phyloP scores from a whole-genome alignment of 1,140 invertebrate genomes.

The Tachypleus tridentatus region DNA sequence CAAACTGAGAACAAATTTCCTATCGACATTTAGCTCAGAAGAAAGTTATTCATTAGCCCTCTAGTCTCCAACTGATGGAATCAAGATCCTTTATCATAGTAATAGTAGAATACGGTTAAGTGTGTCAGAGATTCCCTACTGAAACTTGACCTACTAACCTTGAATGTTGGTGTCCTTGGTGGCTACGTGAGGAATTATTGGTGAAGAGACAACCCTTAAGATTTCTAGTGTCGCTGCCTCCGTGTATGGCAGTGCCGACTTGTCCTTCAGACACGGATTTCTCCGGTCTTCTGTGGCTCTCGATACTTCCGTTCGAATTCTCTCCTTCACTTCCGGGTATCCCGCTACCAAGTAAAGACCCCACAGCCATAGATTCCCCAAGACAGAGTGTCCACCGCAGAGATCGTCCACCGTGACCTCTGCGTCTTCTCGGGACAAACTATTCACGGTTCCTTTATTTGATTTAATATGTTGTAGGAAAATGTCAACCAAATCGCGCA shows the following conservation, averaged over 20 bases:
- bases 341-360: slow-evolving; percentile 47
- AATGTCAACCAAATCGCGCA: slow-evolving; percentile 24
- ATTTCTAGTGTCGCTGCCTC: slow-evolving; percentile 69
- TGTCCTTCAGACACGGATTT: slow-evolving; percentile 43
- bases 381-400: slow-evolving; percentile 70
- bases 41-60: no score
- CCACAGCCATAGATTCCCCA: slow-evolving; percentile 69
- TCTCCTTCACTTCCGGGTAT: slow-evolving; percentile 41
- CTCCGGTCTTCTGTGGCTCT: slow-evolving; percentile 10
- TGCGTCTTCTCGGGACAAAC: slow-evolving; percentile 15
- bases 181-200: slow-evolving; percentile 81
- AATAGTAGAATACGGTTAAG: no score
- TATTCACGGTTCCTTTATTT: not conserved
- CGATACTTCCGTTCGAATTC: slow-evolving; percentile 32
- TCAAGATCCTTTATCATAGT: no score
- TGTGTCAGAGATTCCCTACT: no score
- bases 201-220: slow-evolving; percentile 63
- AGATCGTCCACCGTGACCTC: slow-evolving; percentile 34
- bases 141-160: slow-evolving; percentile 33
- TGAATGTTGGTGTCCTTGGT: slow-evolving; percentile 57
- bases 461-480: slow-evolving; percentile 20
- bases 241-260: slow-evolving; percentile 58
- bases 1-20: no score
- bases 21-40: no score
- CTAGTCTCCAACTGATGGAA: no score